Percentiles rank a stretch among this genome's conserved stretches.
Evolutionary conservation across 2,113 vertebrate genomes (phyloP).

Genomic region (Passer montanus): DNA sequence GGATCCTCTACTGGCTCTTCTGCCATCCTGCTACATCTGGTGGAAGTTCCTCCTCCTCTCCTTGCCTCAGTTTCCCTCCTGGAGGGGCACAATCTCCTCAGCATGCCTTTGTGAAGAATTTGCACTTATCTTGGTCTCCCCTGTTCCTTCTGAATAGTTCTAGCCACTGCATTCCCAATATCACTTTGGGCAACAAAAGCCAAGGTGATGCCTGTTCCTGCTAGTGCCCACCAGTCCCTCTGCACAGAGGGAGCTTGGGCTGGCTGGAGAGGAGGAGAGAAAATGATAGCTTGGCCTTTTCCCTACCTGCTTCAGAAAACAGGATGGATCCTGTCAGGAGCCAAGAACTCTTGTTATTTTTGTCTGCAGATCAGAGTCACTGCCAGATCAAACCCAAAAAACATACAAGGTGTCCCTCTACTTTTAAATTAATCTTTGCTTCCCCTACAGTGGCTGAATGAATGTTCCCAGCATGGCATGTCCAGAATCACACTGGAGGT

Average conservation of each 20-base stretch:
- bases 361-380: slow-evolving; percentile 12
- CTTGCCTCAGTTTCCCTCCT: not conserved
- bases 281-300: not conserved
- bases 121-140: not conserved
- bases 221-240: not conserved
- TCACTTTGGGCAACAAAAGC: not conserved
- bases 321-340: not conserved
- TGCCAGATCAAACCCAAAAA: not conserved
- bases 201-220: not conserved
- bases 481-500: not conserved
- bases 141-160: not conserved
- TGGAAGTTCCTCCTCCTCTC: not conserved
- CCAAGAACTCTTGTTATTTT: slow-evolving; percentile 12
- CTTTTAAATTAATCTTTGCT: slow-evolving; percentile 22
- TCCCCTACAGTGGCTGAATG: not conserved
- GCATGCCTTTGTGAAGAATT: not conserved
- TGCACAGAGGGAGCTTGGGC: not conserved
- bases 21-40: not conserved
- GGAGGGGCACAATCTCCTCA: not conserved
- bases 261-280: not conserved
- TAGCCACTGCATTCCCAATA: not conserved
- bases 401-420: not conserved
- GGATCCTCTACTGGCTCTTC: not conserved
- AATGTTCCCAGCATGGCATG: not conserved
- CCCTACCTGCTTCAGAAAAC: not conserved